Percentiles rank a stretch among this genome's conserved stretches.
Conservation (phyloP, 2,888 invertebrate species). For the Sinhomidia bicolor region DNA sequence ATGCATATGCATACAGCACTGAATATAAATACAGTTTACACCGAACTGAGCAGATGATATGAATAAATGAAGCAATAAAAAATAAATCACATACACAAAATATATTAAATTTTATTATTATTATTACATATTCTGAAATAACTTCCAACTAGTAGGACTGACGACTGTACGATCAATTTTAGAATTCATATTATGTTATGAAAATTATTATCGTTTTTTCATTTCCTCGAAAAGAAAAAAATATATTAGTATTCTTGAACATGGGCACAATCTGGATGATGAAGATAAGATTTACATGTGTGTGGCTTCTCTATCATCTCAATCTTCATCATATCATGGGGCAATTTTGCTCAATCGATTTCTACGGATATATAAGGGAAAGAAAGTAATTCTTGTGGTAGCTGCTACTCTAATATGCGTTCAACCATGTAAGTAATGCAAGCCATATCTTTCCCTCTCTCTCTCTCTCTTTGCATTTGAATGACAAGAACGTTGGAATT, state of each 20-base stretch:
- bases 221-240: neutral
- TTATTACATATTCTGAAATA: too few species aligned
- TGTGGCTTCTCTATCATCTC: too few species aligned
- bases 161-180: neutral
- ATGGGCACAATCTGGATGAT: neutral
- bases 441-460: neutral
- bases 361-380: neutral
- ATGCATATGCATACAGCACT: too few species aligned
- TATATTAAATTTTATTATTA: too few species aligned
- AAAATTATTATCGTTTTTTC: neutral
- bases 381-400: slow-evolving; percentile 8
- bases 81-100: too few species aligned
- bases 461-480: too few species aligned
- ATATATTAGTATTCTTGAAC: neutral
- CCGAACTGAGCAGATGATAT: too few species aligned
- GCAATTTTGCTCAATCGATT: neutral
- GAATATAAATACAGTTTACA: too few species aligned
- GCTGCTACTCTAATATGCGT: neutral
- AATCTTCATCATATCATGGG: neutral
- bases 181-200: neutral
- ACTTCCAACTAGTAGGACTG: too few species aligned
- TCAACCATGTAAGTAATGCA: neutral
- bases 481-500: neutral
- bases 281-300: neutral
- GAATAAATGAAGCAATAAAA: too few species aligned